Evolutionary conservation across 2,797 vertebrate genomes (phyloP).

Genomic region (Cossypha caffra): DNA sequence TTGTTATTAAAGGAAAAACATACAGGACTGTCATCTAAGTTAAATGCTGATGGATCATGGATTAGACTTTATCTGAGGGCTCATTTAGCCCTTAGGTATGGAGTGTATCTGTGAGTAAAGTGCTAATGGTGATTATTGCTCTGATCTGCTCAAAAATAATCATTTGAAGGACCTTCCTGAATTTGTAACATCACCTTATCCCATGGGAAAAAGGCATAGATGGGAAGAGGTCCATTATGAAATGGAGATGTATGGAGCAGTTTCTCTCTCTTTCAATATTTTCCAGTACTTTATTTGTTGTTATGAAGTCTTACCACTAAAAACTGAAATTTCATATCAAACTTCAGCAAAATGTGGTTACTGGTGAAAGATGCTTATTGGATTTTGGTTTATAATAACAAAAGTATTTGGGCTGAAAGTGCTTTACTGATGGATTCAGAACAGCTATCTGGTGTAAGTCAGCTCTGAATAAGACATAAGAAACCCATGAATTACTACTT

Average conservation of each 20-base stretch:
- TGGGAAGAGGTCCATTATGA: background rate
- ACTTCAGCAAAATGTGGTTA: background rate
- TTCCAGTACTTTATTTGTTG: background rate
- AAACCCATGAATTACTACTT: background rate
- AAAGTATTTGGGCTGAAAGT: background rate
- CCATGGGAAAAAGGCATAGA: background rate
- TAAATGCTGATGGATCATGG: constrained; percentile 3
- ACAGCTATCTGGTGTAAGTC: background rate
- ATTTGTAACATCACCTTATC: background rate
- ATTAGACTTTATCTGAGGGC: background rate
- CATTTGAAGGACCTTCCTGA: constrained; percentile 25
- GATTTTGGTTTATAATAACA: background rate
- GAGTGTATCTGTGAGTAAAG: background rate
- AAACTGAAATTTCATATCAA: background rate
- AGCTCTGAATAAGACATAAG: background rate
- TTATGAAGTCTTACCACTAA: background rate
- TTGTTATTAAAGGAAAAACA: background rate
- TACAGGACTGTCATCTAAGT: background rate
- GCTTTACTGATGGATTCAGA: background rate
- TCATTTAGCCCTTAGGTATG: constrained; percentile 14
- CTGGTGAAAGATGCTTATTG: background rate
- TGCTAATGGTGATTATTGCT: background rate
- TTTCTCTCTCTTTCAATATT: background rate
- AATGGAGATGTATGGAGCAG: background rate
- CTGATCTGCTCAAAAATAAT: constrained; percentile 35